phyloP scores from a whole-genome alignment of 2,888 invertebrate genomes.

The Ophion costatus region DNA sequence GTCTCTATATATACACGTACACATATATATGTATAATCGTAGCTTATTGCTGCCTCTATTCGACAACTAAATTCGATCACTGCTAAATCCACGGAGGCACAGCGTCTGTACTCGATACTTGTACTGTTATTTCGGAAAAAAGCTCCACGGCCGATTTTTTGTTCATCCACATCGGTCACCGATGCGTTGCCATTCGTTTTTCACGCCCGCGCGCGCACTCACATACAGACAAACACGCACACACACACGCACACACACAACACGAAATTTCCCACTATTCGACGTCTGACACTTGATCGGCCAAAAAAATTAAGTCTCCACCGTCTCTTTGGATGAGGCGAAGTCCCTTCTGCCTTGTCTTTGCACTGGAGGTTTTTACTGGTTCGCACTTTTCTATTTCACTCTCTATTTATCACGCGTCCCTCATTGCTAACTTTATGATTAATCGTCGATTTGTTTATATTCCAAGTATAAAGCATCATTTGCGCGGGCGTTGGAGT shows the following conservation, averaged over 20 bases:
- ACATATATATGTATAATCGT: not conserved
- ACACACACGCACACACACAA: conserved; percentile 46
- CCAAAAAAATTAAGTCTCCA: conserved; percentile 59
- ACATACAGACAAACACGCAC: conserved; percentile 43
- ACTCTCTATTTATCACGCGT: conserved; percentile 39
- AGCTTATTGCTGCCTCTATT: not conserved
- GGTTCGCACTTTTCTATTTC: conserved; percentile 45
- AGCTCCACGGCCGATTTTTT: conserved; percentile 40
- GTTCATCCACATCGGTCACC: conserved; percentile 7
- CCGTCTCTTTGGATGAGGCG: conserved; percentile 39
- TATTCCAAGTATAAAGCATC: conserved; percentile 66
- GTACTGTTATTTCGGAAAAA: conserved; percentile 62
- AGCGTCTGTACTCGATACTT: conserved; percentile 48
- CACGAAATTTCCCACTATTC: conserved; percentile 24
- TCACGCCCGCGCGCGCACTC: not conserved
- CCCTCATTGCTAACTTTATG: conserved; percentile 37
- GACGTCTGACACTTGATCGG: conserved; percentile 30
- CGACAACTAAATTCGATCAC: conserved; percentile 52
- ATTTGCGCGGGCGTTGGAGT: conserved; percentile 69
- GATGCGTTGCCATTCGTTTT: conserved; percentile 8
- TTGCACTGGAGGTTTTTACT: conserved; percentile 64
- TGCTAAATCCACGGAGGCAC: conserved; percentile 48
- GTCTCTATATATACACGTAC: not conserved
- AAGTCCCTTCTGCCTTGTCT: conserved; percentile 59
- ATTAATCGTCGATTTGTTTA: conserved; percentile 38